Base-by-base conservation (phyloP, 35 echinoderm and acorn worm genomes). In the Ophiothrix spiculata region DNA sequence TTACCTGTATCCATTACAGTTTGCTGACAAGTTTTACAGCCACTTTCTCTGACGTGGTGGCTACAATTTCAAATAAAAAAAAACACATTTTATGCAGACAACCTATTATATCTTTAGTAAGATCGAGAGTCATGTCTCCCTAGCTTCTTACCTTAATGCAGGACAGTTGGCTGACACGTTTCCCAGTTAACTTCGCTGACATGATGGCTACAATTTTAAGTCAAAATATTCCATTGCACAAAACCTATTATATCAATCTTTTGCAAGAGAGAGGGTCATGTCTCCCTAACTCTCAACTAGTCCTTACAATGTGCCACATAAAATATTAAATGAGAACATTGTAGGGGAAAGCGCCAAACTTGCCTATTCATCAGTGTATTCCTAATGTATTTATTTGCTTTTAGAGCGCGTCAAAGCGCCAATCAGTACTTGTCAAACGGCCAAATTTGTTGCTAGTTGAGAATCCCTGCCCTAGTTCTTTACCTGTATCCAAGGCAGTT, bases 401-500 rank as follows among this genome's bases (percentile, higher is more conserved):
- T 54, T 54, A 54, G 21, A 54, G 21, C 8, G 21, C 21, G 45
- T 54, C n/a, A 54, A 11, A 54, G 21, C 45, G 8, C 21, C 45
- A 11, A 54, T 54, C 21, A 54, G 8, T 54, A 54, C 8, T 54
- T 11, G 8, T 54, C 21, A 54, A 21, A 54, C 8, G 21, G 8
- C 21, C 21, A 69, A 25, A 69, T 69, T 25, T 49, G 29, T 69
- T 69, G 17, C 1, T 4, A 69, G 23, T 12, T 12, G 17, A 69
- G 25, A n/a, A 69, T n/a, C n/a, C 60, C 3, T 69, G 3, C 17
- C 17, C 17, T 15, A 12, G 2, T 15, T 25, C 1, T 75, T 23
- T 90, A 97, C 95, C 91, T 93, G 93, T 17, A 97, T 89, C 95
- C 95, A 97, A 31, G 78, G 37, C 10, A 97, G 78, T 74, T 91